Conservation (phyloP, 2,888 invertebrate species). For the Quadriops clusia region DNA sequence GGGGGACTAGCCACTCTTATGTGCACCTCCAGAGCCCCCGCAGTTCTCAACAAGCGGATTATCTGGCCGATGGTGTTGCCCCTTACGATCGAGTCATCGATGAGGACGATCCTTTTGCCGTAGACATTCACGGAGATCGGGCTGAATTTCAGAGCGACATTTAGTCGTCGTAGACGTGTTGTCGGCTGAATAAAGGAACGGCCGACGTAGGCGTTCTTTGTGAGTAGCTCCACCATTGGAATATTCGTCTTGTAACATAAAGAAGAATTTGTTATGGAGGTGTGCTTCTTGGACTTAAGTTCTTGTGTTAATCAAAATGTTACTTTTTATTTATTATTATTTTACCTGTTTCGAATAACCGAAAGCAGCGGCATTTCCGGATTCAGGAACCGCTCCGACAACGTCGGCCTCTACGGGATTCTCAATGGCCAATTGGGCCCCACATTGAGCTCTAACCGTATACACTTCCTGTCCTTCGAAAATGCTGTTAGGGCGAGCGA, state of each 20-base stretch:
- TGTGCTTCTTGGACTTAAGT: too few species aligned
- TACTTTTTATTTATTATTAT: not conserved
- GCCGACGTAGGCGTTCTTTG: constrained; percentile 93
- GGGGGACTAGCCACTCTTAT: constrained; percentile 96
- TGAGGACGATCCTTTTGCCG: constrained; percentile 78
- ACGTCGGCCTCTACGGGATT: constrained; percentile 86
- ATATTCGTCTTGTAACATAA: constrained; percentile 56
- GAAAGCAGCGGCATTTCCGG: constrained; percentile 91
- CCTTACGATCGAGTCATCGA: constrained; percentile 96
- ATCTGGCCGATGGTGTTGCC: constrained; percentile 96
- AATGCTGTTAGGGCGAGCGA: constrained; percentile 88
- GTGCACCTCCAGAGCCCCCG: constrained; percentile 94
- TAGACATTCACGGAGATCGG: constrained; percentile 83
- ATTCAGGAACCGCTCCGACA: constrained; percentile 94
- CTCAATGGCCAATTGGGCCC: constrained; percentile 82
- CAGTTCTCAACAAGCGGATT: constrained; percentile 78
- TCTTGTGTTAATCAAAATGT: too few species aligned
- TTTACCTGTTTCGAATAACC: constrained; percentile 80
- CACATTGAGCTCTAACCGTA: constrained; percentile 85
- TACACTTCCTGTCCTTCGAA: constrained; percentile 97
- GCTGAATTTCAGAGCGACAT: constrained; percentile 91
- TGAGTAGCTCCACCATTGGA: constrained; percentile 86
- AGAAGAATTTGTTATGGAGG: too few species aligned
- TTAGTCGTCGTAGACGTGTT: constrained; percentile 75
- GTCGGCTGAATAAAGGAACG: constrained; percentile 97